Conservation (phyloP, 2,113 vertebrate species). For the Erythrocebus patas region DNA sequence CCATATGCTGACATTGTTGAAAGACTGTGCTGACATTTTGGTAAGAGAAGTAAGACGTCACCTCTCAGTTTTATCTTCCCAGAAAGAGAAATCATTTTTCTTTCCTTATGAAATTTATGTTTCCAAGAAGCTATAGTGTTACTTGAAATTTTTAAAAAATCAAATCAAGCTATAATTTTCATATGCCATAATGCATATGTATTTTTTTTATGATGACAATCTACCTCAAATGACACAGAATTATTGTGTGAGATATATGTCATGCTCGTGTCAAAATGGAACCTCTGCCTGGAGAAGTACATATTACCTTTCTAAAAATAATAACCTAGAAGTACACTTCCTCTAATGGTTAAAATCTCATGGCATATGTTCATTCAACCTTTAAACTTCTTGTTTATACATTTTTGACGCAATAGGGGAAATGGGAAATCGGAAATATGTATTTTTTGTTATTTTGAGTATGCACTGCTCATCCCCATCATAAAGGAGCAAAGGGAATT, state of each 20-base stretch:
- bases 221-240: neutral
- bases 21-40: conserved; percentile 17
- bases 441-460: neutral
- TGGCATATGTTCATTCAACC: neutral
- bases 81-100: neutral
- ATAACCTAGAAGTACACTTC: neutral
- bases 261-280: neutral
- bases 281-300: neutral
- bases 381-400: neutral
- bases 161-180: neutral
- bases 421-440: neutral
- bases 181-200: neutral
- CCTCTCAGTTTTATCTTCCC: neutral
- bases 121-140: neutral
- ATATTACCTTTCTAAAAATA: neutral
- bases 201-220: neutral
- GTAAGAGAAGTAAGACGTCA: neutral
- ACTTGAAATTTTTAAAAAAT: neutral
- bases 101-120: neutral
- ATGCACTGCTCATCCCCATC: neutral
- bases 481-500: neutral
- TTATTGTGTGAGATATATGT: neutral
- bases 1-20: neutral
- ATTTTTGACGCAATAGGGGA: neutral
- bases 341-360: neutral